A percentile compares a stretch with the other conserved stretches of the same genome.
phyloP scores from a whole-genome alignment of 2,797 vertebrate genomes.

The Crocodylus rhombifer region DNA sequence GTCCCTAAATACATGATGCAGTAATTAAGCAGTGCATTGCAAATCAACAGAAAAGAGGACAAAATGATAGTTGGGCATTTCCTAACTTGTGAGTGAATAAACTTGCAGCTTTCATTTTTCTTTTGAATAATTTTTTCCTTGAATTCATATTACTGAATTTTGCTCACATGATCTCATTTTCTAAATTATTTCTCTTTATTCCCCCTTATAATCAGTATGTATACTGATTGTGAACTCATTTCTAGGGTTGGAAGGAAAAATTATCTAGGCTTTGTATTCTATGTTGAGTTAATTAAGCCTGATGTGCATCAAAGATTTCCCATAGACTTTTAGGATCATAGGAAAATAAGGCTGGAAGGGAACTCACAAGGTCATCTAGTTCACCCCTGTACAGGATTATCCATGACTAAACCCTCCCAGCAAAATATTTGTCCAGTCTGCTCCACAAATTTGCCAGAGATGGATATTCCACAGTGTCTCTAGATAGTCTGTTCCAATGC shows the following conservation, averaged over 20 bases:
- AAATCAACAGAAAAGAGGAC: conserved; percentile 13
- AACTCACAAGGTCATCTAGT: no score
- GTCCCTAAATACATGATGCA: background rate
- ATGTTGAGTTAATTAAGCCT: conserved; percentile 39
- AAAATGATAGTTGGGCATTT: conserved; percentile 17
- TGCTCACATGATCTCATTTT: background rate
- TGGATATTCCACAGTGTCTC: no score
- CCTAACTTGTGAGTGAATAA: conserved; percentile 17
- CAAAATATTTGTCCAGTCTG: no score
- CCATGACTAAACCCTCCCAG: no score
- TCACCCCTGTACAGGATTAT: no score
- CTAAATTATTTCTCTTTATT: conserved; percentile 11
- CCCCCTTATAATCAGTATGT: background rate
- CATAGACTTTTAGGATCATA: background rate
- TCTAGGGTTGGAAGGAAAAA: conserved; percentile 35
- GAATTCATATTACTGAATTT: background rate
- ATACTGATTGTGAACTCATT: conserved; percentile 20
- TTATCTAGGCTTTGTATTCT: conserved; percentile 18
- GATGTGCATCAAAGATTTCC: background rate
- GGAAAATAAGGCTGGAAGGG: no score
- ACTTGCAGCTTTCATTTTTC: background rate
- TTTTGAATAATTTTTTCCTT: conserved; percentile 15
- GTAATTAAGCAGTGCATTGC: conserved; percentile 41
- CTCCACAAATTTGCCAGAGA: no score
- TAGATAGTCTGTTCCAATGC: no score